A percentile compares a stretch with the other conserved stretches of the same genome.
Evolutionary conservation across 2,888 invertebrate genomes (phyloP).

Genomic region (Lagria hirta): DNA sequence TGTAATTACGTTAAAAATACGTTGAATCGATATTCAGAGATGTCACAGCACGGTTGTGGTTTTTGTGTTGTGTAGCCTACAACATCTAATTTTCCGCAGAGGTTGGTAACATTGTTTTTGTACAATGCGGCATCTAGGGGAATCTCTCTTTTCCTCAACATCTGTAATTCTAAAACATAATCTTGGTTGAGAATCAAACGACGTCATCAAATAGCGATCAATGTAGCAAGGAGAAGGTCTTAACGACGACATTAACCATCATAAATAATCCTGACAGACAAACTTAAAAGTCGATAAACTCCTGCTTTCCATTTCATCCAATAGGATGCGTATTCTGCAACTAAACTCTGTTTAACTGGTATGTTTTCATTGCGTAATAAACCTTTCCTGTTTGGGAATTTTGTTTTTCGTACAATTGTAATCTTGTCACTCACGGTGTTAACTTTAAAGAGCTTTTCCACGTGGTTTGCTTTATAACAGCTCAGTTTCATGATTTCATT

Average conservation of each 20-base stretch:
- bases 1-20: constrained; percentile 19
- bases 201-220: constrained; percentile 46
- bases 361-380: constrained; percentile 1
- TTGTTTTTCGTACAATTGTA: too few relatives aligned
- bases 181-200: constrained; percentile 41
- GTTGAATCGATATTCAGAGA: constrained; percentile 18
- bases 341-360: background rate
- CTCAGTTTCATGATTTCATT: too few relatives aligned
- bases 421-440: too few relatives aligned
- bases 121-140: constrained; percentile 1
- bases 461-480: too few relatives aligned
- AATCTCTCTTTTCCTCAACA: constrained; percentile 19
- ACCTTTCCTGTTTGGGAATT: too few relatives aligned
- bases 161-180: constrained; percentile 39
- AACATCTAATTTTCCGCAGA: constrained; percentile 15
- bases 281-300: constrained; percentile 39
- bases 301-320: constrained; percentile 20
- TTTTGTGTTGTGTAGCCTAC: constrained; percentile 14
- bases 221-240: constrained; percentile 42
- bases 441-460: too few relatives aligned
- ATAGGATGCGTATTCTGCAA: constrained; percentile 12
- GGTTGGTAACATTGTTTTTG: constrained; percentile 8
- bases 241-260: constrained; percentile 46
- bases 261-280: constrained; percentile 44
- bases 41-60: constrained; percentile 19